Base-by-base conservation (phyloP, 2,888 invertebrate species). In the Drosophila paramelanica region DNA sequence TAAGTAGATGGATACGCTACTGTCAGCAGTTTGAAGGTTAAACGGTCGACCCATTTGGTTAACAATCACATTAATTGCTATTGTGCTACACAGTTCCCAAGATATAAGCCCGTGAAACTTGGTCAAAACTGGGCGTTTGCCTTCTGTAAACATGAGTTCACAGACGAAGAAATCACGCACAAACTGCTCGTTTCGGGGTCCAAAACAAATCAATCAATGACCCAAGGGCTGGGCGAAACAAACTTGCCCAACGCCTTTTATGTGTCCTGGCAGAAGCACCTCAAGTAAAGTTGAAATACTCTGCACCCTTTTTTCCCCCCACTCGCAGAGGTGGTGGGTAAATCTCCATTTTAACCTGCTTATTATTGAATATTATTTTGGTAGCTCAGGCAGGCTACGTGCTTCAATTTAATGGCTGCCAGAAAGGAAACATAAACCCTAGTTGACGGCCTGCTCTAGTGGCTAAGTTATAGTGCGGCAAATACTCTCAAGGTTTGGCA, bases 361-460 rank as follows among this genome's bases (percentile, higher is more conserved):
- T 84, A 65, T 80, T 83, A 87, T 73, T 80, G 64, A 73, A 87
- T 82, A 75, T 79, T 71, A 70, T 67, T 61, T 61, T 45, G 51
- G 58, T 66, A 43, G 31, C 67, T 36, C 47, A 2, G 33, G 33
- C 36, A 31, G 31, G 51, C 56, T 61, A 79, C 64, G 79, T 70
- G 70, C 60, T 65, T 57, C 50, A 49, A 61, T 75, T 79, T 79
- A 64, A 70, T 70, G 58, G 43, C 53, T 74, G 55, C 56, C 49
- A 27, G 25, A 33, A 57, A 27, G 25, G 27, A 57, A 41, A 49
- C 50, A 65, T 65, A 59, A 62, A 67, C 51, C 49, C 60, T 45
- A 36, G 14, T 50, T 43, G 53, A 36, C 17, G 33, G 25, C 13
- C 33, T 14, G 11, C 17, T 33, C 10, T 6, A 31, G 7, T 27